Evolutionary conservation across 2,888 invertebrate species (phyloP), one percentile per base, ranked within the genome.

Genomic region (Lingula anatina): DNA sequence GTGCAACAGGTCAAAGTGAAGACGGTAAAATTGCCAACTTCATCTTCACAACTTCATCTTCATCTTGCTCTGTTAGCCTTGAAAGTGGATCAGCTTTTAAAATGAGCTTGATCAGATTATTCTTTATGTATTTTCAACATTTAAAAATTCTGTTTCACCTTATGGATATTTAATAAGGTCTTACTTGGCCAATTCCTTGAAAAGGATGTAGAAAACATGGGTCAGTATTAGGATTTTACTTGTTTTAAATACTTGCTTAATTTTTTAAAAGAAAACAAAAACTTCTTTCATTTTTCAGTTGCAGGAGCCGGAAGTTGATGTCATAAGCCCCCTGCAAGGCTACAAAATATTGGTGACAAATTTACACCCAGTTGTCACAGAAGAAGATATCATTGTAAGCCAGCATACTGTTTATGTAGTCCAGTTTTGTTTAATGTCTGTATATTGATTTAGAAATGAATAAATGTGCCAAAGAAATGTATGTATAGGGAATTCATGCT

Each of bases 311-410:
- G n/a, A n/a, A 2, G 55, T 55, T 5, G 61, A 66, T 42, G 54
- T 64, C 25, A 54, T 66, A 20, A 71, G 69, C 55, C 69, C 73
- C 21, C 50, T 68, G 18, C 70, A 70, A 55, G 91, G 92, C 40
- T 90, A 86, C 75, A 83, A 91, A 66, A 89, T 94, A 69, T 85
- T 91, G 47, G 91, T 95, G 2, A 90, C 92, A 59, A 95, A 94
- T 81, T 82, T 95, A 55, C 88, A 91, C 66, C 81, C 83, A 24
- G 85, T 87, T 58, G 94, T 94, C 3, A 90, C 91, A 15, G 88
- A 89, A 62, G 88, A 89, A 64, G 94, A 95, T 75, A 90, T 95
- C 60, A 85, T 90, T 78, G 89, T 89, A 78, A 75, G 75, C 66
- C 24, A n/a, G n/a, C n/a, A n/a, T n/a, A n/a, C n/a, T n/a, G n/a